A percentile compares a stretch with the other conserved stretches of the same genome.
Evolutionary conservation across 2,797 vertebrate species (phyloP).

Genomic region (Gymnothorax reevesii): DNA sequence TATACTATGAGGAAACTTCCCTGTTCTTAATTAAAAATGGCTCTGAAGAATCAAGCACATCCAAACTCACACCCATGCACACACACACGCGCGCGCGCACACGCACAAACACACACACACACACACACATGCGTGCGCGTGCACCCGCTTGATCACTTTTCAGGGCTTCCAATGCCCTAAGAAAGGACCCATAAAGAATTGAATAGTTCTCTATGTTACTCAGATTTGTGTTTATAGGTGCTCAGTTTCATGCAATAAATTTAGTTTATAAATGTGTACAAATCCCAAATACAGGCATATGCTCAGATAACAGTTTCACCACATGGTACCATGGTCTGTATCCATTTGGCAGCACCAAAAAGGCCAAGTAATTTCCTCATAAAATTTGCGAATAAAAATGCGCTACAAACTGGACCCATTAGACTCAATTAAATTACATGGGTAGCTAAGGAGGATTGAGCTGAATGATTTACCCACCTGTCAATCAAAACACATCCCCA

Average conservation of each 20-base stretch:
- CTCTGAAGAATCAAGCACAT: not conserved
- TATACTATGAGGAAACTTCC: not conserved
- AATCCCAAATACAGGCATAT: not conserved
- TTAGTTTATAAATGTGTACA: not conserved
- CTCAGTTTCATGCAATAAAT: not conserved
- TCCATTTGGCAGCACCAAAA: not conserved
- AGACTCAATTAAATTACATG: conserved; percentile 42
- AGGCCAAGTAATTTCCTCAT: conserved; percentile 27
- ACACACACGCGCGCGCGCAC: not conserved
- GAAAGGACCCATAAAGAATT: not conserved
- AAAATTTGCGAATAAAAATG: conserved; percentile 7
- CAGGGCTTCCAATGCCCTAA: not conserved
- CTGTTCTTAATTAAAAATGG: not conserved
- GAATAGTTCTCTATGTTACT: not conserved
- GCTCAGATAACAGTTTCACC: not conserved
- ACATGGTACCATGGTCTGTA: not conserved
- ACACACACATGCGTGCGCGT: not conserved
- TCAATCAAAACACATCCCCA: conserved; percentile 38
- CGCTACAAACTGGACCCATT: conserved; percentile 28
- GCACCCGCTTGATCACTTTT: not conserved
- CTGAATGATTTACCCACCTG: conserved; percentile 39
- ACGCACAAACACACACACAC: not conserved
- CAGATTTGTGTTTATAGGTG: not conserved
- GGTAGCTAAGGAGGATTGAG: conserved; percentile 30
- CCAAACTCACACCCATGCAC: not conserved